phyloP scores from a whole-genome alignment of 2,797 vertebrate genomes.

The Pseudopleuronectes americanus region DNA sequence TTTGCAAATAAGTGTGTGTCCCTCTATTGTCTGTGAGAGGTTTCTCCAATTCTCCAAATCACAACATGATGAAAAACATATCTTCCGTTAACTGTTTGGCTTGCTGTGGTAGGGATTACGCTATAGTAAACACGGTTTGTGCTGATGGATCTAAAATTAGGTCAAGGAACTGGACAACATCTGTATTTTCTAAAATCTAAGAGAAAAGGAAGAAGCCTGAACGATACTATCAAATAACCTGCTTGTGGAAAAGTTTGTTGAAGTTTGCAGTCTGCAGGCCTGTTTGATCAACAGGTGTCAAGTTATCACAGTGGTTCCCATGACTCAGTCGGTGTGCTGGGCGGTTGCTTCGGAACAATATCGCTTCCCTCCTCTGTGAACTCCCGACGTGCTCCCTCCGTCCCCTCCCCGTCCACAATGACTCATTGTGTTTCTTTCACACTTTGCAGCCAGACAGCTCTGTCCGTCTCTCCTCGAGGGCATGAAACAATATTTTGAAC shows the following conservation, averaged over 20 bases:
- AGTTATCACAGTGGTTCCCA: conserved; percentile 72
- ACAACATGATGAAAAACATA: not conserved
- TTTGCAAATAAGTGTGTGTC: not conserved
- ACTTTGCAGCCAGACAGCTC: conserved; percentile 75
- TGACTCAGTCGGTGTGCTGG: conserved; percentile 60
- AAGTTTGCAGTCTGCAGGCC: conserved; percentile 62
- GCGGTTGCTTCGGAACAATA: conserved; percentile 73
- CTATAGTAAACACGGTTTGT: not conserved
- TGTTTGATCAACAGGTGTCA: conserved; percentile 79
- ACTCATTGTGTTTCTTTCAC: conserved; percentile 83
- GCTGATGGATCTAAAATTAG: conserved; percentile 2
- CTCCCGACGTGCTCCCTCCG: conserved; percentile 60
- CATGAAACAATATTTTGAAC: conserved; percentile 77
- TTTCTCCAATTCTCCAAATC: not conserved
- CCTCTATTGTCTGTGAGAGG: too few species aligned
- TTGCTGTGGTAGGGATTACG: not conserved
- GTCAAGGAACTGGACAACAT: conserved; percentile 5
- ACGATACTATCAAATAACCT: not conserved
- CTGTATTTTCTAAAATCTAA: conserved; percentile 7
- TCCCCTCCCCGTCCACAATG: conserved; percentile 72
- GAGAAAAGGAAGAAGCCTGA: not conserved
- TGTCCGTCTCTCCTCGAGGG: conserved; percentile 71
- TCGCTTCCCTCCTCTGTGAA: conserved; percentile 72
- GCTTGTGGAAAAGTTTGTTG: conserved; percentile 25
- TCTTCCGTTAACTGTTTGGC: not conserved